Percentiles rank a stretch among this genome's conserved stretches.
phyloP scores from a whole-genome alignment of 2,888 invertebrate species.

The Xanthorhoe designata region DNA sequence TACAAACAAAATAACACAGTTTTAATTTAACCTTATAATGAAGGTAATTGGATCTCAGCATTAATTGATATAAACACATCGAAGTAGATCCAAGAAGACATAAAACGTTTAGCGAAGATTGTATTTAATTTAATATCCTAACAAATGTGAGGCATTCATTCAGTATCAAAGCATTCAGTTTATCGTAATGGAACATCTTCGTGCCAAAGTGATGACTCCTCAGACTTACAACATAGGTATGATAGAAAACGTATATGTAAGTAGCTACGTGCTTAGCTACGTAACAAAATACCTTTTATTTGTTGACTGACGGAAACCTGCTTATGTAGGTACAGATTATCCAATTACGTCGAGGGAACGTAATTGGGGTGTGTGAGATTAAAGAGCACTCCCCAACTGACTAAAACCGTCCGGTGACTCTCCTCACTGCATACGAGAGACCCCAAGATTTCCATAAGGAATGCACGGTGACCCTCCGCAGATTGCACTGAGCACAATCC shows the following conservation, averaged over 20 bases:
- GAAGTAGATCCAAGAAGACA: not conserved
- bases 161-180: slow-evolving; percentile 33
- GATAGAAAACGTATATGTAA: not conserved
- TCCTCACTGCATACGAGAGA: too few species aligned
- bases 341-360: too few species aligned
- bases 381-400: too few species aligned
- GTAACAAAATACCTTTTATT: not conserved
- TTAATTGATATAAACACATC: not conserved
- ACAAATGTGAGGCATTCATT: slow-evolving; percentile 39
- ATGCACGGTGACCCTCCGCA: too few species aligned
- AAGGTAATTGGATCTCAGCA: not conserved
- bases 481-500: too few species aligned
- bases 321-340: too few species aligned
- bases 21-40: not conserved
- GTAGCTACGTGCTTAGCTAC: not conserved
- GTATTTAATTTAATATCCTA: slow-evolving; percentile 32
- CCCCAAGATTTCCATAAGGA: too few species aligned
- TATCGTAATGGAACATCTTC: slow-evolving; percentile 44
- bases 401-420: too few species aligned
- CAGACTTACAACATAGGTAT: slow-evolving; percentile 22
- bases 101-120: slow-evolving; percentile 14
- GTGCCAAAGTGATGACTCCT: slow-evolving; percentile 41
- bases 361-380: too few species aligned
- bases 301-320: too few species aligned
- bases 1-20: too few species aligned